Base-by-base conservation (phyloP, 2,797 vertebrate species). In the Sebastes kiyomatsui region DNA sequence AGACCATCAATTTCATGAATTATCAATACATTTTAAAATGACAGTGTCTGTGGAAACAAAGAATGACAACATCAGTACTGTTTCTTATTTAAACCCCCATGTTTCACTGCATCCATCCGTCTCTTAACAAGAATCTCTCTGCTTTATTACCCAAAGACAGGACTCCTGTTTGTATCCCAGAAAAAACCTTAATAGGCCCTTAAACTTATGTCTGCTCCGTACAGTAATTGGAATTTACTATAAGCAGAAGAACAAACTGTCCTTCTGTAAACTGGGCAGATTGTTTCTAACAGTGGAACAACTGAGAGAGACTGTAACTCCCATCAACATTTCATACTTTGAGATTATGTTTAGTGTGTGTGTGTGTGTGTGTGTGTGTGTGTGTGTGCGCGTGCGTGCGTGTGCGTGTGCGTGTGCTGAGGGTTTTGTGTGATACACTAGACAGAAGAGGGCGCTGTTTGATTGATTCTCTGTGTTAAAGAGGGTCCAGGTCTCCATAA, bases 391-490 rank as follows among this genome's bases (percentile, higher is more conserved):
- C 14, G 42, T 11, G 42, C 12, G 28, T 56, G 61, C 30, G n/a
- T 52, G 35, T 25, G 27, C 27, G 32, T 14, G 20, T 28, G 6
- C 54, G 64, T 25, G 27, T 59, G 28, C 28, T 16, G 2, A 69
- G 28, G 13, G 13, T 9, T 66, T n/a, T 79, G 12, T 52, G 38
- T 72, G 5, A 55, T 22, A 46, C 23, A 64, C 23, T 12, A 42
- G 16, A 73, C 84, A 85, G 74, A 67, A 69, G 83, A 60, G 70
- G 83, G 79, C 69, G 12, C 77, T 78, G 55, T 72, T 77, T 60
- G 23, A 11, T 33, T 62, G n/a, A 32, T 46, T 64, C 9, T 14
- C 42, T 54, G 27, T n/a, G 23, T 22, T 11, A 65, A 6, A 27
- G 8, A 14, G 4, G 6, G 4, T 66, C 13, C 12, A 28, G 2